Conservation (phyloP, 2,113 vertebrate genomes). For the Heloderma charlesbogerti region DNA sequence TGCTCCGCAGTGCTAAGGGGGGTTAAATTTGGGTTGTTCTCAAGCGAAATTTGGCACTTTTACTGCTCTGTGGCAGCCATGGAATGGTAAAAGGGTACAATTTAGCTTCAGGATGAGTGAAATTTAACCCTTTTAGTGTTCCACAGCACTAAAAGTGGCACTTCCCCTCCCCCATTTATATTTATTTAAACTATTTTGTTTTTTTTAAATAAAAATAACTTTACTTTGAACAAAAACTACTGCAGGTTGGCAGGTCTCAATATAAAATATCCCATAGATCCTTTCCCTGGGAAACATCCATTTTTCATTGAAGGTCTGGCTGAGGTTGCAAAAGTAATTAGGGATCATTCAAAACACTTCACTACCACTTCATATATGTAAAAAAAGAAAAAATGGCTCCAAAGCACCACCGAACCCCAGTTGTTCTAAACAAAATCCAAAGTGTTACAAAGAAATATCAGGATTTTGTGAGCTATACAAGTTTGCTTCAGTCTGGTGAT, state of each 20-base stretch:
- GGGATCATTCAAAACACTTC: conserved; percentile 3
- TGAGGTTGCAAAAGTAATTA: conserved; percentile 24
- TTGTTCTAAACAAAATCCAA: conserved; percentile 22
- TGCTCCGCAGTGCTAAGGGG: too few species aligned
- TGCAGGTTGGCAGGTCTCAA: not conserved
- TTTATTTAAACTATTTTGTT: too few species aligned
- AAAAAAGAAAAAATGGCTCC: not conserved
- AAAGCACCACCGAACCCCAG: not conserved
- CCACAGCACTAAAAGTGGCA: too few species aligned
- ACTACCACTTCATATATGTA: not conserved
- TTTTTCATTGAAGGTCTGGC: not conserved
- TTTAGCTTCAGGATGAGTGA: too few species aligned
- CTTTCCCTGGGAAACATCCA: not conserved
- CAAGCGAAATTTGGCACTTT: too few species aligned
- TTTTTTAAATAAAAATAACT: not conserved
- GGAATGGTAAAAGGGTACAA: too few species aligned
- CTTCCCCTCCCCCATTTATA: too few species aligned
- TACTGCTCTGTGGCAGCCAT: too few species aligned
- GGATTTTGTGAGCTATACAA: not conserved
- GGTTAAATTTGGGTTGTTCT: too few species aligned
- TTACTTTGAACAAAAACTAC: not conserved
- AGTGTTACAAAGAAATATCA: not conserved
- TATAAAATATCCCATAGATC: not conserved
- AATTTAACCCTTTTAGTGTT: too few species aligned
- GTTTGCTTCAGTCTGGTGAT: not conserved